Evolutionary conservation across 2,113 vertebrate species (phyloP).

Genomic region (Arothron firmamentum): DNA sequence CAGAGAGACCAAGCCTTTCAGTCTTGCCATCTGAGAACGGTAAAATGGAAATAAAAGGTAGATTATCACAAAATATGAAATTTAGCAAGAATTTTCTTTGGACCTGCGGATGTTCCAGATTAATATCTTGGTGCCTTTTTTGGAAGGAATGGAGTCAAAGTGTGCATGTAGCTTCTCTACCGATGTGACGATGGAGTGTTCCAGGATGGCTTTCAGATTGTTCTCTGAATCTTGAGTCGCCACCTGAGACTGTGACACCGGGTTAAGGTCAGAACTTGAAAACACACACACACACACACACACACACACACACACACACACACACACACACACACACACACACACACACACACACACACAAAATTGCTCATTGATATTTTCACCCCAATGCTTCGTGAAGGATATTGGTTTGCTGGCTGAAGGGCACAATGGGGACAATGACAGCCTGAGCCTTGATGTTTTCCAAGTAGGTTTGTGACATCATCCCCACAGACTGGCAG

Average conservation of each 20-base stretch:
- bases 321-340: too few species aligned
- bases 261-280: conserved; percentile 66
- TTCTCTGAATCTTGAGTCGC: conserved; percentile 80
- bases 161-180: conserved; percentile 75
- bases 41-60: too few species aligned
- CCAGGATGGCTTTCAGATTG: conserved; percentile 79
- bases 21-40: too few species aligned
- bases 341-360: background rate
- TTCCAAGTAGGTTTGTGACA: conserved; percentile 81
- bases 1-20: too few species aligned
- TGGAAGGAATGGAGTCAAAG: conserved; percentile 76
- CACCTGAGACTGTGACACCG: conserved; percentile 74
- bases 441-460: conserved; percentile 77
- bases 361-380: background rate
- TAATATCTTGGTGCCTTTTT: conserved; percentile 81
- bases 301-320: too few species aligned
- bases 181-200: conserved; percentile 75
- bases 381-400: conserved; percentile 17
- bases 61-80: too few species aligned
- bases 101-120: conserved; percentile 84
- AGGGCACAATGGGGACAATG: conserved; percentile 80
- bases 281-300: background rate
- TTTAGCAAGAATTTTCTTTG: background rate
- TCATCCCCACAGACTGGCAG: conserved; percentile 76
- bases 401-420: conserved; percentile 83